Evolutionary conservation across 2,797 vertebrate species (phyloP).

Genomic region (Synaphobranchus kaupii): DNA sequence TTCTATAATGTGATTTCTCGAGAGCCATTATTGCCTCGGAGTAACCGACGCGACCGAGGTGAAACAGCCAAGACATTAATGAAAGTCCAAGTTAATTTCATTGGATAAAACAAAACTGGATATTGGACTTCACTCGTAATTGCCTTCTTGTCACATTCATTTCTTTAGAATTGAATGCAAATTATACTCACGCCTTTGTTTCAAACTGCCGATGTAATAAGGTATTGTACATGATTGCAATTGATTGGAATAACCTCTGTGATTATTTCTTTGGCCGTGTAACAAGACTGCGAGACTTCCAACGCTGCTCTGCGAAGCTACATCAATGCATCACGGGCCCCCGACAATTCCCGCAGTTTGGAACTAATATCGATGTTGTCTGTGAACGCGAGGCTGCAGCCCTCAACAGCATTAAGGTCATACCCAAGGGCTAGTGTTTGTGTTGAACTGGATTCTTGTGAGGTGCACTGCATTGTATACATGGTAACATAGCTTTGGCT

Average conservation of each 20-base stretch:
- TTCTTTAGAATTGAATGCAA: slow-evolving; percentile 61
- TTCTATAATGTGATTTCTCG: slow-evolving; percentile 26
- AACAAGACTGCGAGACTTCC: slow-evolving; percentile 22
- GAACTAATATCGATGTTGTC: not conserved
- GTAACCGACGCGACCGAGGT: slow-evolving; percentile 54
- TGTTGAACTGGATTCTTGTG: not conserved
- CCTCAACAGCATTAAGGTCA: not conserved
- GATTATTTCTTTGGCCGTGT: slow-evolving; percentile 22
- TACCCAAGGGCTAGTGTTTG: not conserved
- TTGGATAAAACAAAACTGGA: slow-evolving; percentile 60
- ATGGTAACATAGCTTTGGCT: slow-evolving; percentile 14
- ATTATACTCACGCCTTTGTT: slow-evolving; percentile 56
- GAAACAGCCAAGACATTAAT: slow-evolving; percentile 54
- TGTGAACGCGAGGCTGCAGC: not conserved
- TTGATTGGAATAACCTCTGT: slow-evolving; percentile 42
- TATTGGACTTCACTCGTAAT: slow-evolving; percentile 59
- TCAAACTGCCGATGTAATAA: slow-evolving; percentile 45
- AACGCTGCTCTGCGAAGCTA: not conserved
- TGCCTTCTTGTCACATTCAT: slow-evolving; percentile 64
- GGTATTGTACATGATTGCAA: slow-evolving; percentile 41
- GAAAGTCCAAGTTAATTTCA: slow-evolving; percentile 67
- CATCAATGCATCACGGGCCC: not conserved
- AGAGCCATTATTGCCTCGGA: slow-evolving; percentile 52
- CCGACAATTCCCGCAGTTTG: not conserved
- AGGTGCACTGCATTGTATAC: not conserved